A percentile compares a stretch with the other conserved stretches of the same genome.
Evolutionary conservation across 2,888 invertebrate species (phyloP).

Genomic region (Drosophila lacicola): DNA sequence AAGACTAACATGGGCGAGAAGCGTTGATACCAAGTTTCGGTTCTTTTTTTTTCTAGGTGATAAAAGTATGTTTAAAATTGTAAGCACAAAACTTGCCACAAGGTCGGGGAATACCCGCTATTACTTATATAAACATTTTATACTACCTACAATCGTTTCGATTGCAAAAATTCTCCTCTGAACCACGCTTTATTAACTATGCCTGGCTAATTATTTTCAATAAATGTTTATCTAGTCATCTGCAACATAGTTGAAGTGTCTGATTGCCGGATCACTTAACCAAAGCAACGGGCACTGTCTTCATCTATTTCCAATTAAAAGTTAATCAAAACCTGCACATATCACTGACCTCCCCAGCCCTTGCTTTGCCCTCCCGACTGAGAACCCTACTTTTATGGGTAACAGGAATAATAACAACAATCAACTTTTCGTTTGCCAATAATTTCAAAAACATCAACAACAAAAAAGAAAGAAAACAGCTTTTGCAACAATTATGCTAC

Average conservation of each 20-base stretch:
- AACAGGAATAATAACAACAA: constrained; percentile 16
- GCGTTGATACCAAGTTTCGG: too few species aligned
- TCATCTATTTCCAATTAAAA: constrained; percentile 76
- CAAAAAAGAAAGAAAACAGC: constrained; percentile 35
- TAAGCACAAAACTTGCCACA: too few species aligned
- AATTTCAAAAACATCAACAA: constrained; percentile 20
- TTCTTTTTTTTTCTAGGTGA: too few species aligned
- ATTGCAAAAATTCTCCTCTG: neutral
- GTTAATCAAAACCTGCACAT: constrained; percentile 67
- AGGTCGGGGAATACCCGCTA: too few species aligned
- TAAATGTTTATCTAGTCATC: neutral
- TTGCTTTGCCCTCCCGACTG: neutral
- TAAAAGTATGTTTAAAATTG: too few species aligned
- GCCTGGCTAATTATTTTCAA: neutral
- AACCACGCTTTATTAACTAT: neutral
- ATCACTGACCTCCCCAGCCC: constrained; percentile 21
- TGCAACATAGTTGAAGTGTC: neutral
- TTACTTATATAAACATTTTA: too few species aligned
- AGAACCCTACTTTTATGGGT: neutral
- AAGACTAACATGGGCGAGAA: too few species aligned
- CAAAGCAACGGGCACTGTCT: constrained; percentile 34
- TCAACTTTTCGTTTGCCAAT: constrained; percentile 33
- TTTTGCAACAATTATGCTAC: constrained; percentile 71
- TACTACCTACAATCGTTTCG: too few species aligned
- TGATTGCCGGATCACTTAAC: constrained; percentile 46